Evolutionary conservation across 2,888 invertebrate genomes (phyloP), one percentile per base, ranked within the genome.

Genomic region (Tortrix viridana): DNA sequence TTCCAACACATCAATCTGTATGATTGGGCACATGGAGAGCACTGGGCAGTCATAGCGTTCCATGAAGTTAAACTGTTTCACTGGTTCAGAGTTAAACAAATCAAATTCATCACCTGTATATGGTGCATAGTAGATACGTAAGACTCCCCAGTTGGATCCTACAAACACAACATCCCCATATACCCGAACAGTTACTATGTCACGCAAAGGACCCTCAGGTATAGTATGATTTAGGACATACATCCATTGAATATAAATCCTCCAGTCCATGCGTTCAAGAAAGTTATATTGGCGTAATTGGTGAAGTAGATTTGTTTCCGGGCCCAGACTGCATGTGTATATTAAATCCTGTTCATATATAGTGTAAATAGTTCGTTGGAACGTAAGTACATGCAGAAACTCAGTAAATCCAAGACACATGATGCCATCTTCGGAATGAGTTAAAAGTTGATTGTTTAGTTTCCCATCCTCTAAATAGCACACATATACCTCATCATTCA

Each of bases 151-250:
- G 14, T 80, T 83, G 0, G 84, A 81, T 0, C 90, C 91, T 3
- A 90, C 80, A 5, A 90, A 87, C 16, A 81, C 80, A 0, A 85
- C 70, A 12, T 90, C 82, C 2, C 88, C 87, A 1, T 91, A 90
- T 0, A 76, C 71, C 12, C 78, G 69, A 4, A 88, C 73, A 0
- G 77, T 76, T 0, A 82, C 74, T 14, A 89, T 83, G 54, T 85
- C 81, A 7, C 77, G 70, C 19, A 88, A 59, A 0, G 81, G 80
- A 0, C 84, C 84, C 2, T 80, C 72, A 0, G 88, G 88, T 0
- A 85, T 58, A 0, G 60, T 62, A 5, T 78, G 82, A 19, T 80
- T 77, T 0, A 86, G 55, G 0, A 78, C 68, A 1, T 73, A 80
- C 74, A 85, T 77, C 85, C 89, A 88, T 50, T 85, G 80, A 5